phyloP scores from a whole-genome alignment of 2,888 invertebrate species.

The Candidula unifasciata region DNA sequence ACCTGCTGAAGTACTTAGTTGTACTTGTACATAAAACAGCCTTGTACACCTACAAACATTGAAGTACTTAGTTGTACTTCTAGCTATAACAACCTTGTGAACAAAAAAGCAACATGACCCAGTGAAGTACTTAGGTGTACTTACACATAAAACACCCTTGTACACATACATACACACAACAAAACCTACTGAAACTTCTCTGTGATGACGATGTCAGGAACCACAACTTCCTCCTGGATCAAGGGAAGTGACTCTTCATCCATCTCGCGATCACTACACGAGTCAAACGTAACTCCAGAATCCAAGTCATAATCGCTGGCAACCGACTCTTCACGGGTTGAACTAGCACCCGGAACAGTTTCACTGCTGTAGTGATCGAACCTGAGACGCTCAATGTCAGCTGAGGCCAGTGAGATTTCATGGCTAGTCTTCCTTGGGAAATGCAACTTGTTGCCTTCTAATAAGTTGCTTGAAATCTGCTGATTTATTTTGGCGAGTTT shows the following conservation, averaged over 20 bases:
- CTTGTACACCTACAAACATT: no score
- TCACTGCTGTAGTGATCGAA: slow-evolving; percentile 22
- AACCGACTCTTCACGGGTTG: slow-evolving; percentile 55
- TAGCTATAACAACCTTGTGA: no score
- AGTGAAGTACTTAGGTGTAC: no score
- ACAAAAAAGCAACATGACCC: no score
- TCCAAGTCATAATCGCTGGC: slow-evolving; percentile 56
- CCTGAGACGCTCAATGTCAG: slow-evolving; percentile 29
- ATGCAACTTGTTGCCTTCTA: slow-evolving; percentile 50
- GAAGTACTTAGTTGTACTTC: no score
- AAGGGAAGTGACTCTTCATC: slow-evolving; percentile 45
- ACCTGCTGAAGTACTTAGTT: no score
- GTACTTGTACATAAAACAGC: no score
- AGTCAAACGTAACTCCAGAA: slow-evolving; percentile 53
- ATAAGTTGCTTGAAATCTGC: slow-evolving; percentile 41
- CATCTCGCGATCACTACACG: slow-evolving; percentile 47
- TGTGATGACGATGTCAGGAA: slow-evolving; percentile 38
- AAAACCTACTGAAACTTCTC: slow-evolving; percentile 41
- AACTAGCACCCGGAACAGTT: slow-evolving; percentile 45
- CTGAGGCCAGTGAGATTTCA: slow-evolving; percentile 20
- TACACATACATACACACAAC: not conserved
- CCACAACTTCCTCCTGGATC: slow-evolving; percentile 42
- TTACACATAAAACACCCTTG: not conserved
- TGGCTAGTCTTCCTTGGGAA: slow-evolving; percentile 50
- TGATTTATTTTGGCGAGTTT: slow-evolving; percentile 51